phyloP scores from a whole-genome alignment of 2,888 invertebrate species.

The Pachliopta kotzebuea region DNA sequence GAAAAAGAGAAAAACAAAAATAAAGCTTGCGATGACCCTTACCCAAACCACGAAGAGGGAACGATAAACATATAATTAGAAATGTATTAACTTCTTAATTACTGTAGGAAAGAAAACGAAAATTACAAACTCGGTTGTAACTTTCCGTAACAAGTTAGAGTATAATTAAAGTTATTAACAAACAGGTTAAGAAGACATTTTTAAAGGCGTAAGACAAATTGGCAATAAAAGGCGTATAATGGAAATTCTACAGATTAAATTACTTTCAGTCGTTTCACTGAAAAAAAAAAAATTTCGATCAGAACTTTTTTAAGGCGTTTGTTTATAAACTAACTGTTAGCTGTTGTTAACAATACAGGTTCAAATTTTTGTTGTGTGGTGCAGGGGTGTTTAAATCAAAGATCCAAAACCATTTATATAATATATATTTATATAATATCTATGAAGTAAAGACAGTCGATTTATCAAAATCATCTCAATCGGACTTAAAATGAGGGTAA shows the following conservation, averaged over 20 bases:
- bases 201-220: neutral
- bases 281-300: neutral
- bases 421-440: too few relatives aligned
- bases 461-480: too few relatives aligned
- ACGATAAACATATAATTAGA: neutral
- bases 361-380: too few relatives aligned
- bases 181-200: neutral
- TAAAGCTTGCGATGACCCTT: too few relatives aligned
- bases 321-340: too few relatives aligned
- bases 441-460: too few relatives aligned
- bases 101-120: neutral
- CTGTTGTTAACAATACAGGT: too few relatives aligned
- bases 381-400: too few relatives aligned
- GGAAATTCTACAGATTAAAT: neutral
- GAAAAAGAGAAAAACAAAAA: too few relatives aligned
- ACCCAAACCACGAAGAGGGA: too few relatives aligned
- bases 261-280: neutral
- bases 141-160: neutral
- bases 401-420: too few relatives aligned
- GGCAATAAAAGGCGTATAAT: neutral
- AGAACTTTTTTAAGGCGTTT: neutral
- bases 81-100: neutral
- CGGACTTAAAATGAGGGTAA: too few relatives aligned
- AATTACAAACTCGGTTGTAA: neutral
- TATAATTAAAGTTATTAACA: constrained; percentile 1